Percentiles rank a stretch among this genome's conserved stretches.
Conservation (phyloP, 2,888 invertebrate genomes). For the Bimastos eiseni region DNA sequence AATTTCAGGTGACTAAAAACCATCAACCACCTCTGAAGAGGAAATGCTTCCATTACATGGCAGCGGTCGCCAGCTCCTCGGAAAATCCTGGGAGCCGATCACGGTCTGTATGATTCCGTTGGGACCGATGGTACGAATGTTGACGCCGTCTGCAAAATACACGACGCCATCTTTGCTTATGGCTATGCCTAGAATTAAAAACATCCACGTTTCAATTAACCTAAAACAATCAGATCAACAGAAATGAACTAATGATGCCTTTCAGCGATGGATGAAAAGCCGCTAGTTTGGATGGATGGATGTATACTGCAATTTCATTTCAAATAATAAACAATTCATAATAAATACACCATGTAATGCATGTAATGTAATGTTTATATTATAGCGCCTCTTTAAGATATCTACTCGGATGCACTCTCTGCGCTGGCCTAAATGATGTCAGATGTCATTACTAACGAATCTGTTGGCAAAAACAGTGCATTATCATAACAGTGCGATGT, state of each 20-base stretch:
- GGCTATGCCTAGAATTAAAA: conserved; percentile 73
- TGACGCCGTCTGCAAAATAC: conserved; percentile 96
- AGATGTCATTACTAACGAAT: too few relatives aligned
- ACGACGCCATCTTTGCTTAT: conserved; percentile 92
- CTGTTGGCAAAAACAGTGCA: too few relatives aligned
- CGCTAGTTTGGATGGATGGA: too few relatives aligned
- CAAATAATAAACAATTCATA: too few relatives aligned
- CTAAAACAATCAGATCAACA: neutral
- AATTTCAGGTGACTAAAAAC: neutral
- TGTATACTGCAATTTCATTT: too few relatives aligned
- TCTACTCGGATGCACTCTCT: too few relatives aligned
- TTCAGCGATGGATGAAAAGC: too few relatives aligned
- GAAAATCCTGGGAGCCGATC: conserved; percentile 92
- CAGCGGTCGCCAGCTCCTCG: conserved; percentile 90
- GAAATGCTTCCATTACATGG: conserved; percentile 86
- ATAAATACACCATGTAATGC: too few relatives aligned
- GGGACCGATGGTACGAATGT: conserved; percentile 88
- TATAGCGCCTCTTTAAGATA: too few relatives aligned
- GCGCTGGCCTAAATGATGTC: too few relatives aligned
- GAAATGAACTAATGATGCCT: neutral
- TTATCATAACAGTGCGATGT: too few relatives aligned
- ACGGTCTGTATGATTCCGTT: conserved; percentile 91
- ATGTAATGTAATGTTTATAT: too few relatives aligned
- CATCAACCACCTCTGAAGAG: conserved; percentile 72
- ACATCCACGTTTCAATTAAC: neutral